These are phyloP conservation scores for Emydura subglobosa DNA, from an alignment of 2,113 vertebrate species.

Conservation along the genomic window DNA sequence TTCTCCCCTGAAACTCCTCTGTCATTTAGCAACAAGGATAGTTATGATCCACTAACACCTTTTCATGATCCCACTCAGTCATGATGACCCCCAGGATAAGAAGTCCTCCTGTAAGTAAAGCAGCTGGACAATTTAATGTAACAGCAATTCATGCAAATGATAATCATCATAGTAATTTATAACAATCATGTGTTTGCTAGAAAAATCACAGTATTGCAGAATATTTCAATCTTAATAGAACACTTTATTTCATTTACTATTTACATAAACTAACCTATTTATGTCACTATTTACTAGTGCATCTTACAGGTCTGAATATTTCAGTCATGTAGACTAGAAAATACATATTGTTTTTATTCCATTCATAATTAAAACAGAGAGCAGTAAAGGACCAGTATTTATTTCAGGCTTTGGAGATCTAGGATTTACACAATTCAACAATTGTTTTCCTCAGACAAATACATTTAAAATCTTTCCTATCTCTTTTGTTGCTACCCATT, in stretches of 20 bases:
- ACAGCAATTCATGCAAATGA: background rate
- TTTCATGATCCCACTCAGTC: background rate
- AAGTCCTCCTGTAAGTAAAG: background rate
- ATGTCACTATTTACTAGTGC: background rate
- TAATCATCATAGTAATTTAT: background rate
- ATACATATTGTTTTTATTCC: background rate
- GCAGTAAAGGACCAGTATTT: background rate
- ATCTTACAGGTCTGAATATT: background rate
- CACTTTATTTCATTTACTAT: background rate
- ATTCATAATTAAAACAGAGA: background rate
- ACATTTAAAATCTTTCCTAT: conserved; percentile 20
- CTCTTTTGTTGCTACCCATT: conserved; percentile 24
- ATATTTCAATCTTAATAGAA: background rate
- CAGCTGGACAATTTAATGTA: background rate
- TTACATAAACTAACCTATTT: background rate
- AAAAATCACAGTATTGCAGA: background rate
- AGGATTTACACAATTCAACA: background rate
- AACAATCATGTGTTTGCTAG: background rate
- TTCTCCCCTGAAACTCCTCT: background rate
- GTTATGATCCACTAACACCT: background rate
- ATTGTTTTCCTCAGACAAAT: conserved; percentile 35
- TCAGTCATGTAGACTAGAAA: background rate
- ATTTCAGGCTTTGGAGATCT: background rate
- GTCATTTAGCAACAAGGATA: background rate
- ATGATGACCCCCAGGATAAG: background rate